Evolutionary conservation across 2,797 vertebrate species (phyloP).

Genomic region (Melanotaenia boesemani): DNA sequence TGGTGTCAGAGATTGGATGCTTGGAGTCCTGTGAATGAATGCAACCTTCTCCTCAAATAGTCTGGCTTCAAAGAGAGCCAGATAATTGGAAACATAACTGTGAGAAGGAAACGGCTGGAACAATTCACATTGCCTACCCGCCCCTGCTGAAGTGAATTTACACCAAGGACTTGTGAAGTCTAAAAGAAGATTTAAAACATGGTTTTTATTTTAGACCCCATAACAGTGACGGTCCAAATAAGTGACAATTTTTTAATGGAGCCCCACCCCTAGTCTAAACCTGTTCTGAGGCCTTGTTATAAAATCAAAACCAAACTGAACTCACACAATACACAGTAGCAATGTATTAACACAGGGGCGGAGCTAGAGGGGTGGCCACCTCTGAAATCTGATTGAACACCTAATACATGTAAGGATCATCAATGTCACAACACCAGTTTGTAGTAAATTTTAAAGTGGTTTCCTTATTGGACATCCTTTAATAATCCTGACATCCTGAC

Average conservation of each 20-base stretch:
- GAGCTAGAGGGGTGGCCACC: too few species aligned
- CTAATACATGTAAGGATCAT: too few species aligned
- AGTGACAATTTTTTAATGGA: neutral
- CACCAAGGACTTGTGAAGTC: slow-evolving; percentile 8
- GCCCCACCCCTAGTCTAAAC: too few species aligned
- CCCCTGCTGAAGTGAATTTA: slow-evolving; percentile 6
- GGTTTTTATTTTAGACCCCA: neutral
- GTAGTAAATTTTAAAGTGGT: too few species aligned
- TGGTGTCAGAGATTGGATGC: slow-evolving; percentile 36
- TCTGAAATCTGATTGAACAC: too few species aligned
- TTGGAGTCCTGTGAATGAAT: slow-evolving; percentile 16
- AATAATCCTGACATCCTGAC: too few species aligned
- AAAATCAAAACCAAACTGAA: too few species aligned
- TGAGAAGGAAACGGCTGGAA: slow-evolving; percentile 27
- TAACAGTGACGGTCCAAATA: neutral
- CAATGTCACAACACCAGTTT: too few species aligned
- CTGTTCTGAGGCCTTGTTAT: neutral
- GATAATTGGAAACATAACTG: slow-evolving; percentile 62
- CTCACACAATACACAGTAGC: neutral
- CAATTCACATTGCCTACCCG: slow-evolving; percentile 12
- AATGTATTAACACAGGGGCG: neutral
- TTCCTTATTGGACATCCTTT: too few species aligned
- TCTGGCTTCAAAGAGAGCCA: slow-evolving; percentile 53
- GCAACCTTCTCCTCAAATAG: slow-evolving; percentile 22
- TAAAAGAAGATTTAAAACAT: neutral